Conservation (phyloP, 2,113 vertebrate genomes). For the Microtus pennsylvanicus region DNA sequence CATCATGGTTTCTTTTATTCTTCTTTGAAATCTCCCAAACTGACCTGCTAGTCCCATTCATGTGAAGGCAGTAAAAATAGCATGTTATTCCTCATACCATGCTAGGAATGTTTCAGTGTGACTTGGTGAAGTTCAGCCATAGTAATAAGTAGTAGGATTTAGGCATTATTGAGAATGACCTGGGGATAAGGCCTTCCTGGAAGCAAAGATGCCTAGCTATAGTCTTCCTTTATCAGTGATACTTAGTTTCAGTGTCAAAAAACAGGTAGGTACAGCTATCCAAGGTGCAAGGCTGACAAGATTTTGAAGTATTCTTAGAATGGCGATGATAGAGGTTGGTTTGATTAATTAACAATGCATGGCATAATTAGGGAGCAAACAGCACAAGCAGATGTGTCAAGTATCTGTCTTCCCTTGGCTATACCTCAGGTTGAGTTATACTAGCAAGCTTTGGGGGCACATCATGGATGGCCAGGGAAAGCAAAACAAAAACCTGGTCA, state of each 20-base stretch:
- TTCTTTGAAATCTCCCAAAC: conserved; percentile 13
- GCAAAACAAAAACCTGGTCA: neutral
- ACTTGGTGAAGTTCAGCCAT: conserved; percentile 19
- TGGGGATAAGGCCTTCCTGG: neutral
- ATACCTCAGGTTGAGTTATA: conserved; percentile 40
- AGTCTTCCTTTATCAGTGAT: neutral
- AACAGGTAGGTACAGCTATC: neutral
- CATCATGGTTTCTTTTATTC: neutral
- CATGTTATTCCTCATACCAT: neutral
- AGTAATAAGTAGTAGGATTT: conserved; percentile 8
- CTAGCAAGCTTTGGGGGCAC: neutral
- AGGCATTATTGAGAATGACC: neutral
- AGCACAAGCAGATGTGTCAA: neutral
- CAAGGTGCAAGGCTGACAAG: neutral
- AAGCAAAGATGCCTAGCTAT: neutral
- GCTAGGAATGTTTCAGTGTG: neutral
- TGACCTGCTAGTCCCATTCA: neutral
- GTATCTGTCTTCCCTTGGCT: neutral
- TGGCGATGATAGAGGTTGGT: neutral
- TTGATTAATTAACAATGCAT: conserved; percentile 29
- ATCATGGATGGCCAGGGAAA: conserved; percentile 19
- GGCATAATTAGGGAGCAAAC: neutral
- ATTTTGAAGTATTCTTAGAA: conserved; percentile 28
- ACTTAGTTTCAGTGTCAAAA: conserved; percentile 23
- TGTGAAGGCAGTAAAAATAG: neutral